Conservation (phyloP, 53 echinoderm and acorn worm genomes). For the Apostichopus leukothele region DNA sequence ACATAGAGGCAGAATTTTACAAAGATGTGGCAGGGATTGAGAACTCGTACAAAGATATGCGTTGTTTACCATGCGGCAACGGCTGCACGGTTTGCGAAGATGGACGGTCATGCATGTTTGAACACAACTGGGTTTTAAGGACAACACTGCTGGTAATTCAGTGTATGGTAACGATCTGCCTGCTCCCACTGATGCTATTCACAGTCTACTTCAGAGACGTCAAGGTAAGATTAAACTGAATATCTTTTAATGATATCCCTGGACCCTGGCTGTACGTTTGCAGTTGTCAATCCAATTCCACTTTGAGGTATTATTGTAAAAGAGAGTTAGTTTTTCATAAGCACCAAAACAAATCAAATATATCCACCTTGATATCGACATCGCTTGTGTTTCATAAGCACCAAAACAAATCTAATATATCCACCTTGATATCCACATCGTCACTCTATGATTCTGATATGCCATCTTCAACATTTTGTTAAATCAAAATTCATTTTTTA, state of each 20-base stretch:
- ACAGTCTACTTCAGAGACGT: conserved; percentile 88
- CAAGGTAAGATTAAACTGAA: conserved; percentile 66
- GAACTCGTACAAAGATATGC: conserved; percentile 58
- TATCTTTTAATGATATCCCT: neutral
- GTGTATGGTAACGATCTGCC: conserved; percentile 73
- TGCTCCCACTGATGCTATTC: conserved; percentile 77
- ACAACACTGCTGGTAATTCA: conserved; percentile 75
- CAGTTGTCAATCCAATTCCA: too few species aligned
- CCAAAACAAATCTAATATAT: neutral
- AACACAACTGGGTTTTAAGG: conserved; percentile 82
- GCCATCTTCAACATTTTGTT: too few species aligned
- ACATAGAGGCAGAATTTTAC: conserved; percentile 72
- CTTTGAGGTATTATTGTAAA: neutral
- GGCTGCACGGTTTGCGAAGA: conserved; percentile 89
- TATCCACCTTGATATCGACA: too few species aligned
- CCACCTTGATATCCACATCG: neutral
- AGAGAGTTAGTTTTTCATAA: neutral
- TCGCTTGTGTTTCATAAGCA: neutral
- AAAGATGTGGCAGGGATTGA: conserved; percentile 16
- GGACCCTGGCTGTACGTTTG: too few species aligned
- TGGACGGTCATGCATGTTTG: conserved; percentile 80
- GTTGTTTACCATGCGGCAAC: conserved; percentile 78
- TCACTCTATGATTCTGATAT: neutral
- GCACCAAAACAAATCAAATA: neutral
- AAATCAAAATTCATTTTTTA: too few species aligned